These are phyloP conservation scores for Nomada goodeniana DNA, from an alignment of 2,888 invertebrate genomes.

Conservation along the genomic window DNA sequence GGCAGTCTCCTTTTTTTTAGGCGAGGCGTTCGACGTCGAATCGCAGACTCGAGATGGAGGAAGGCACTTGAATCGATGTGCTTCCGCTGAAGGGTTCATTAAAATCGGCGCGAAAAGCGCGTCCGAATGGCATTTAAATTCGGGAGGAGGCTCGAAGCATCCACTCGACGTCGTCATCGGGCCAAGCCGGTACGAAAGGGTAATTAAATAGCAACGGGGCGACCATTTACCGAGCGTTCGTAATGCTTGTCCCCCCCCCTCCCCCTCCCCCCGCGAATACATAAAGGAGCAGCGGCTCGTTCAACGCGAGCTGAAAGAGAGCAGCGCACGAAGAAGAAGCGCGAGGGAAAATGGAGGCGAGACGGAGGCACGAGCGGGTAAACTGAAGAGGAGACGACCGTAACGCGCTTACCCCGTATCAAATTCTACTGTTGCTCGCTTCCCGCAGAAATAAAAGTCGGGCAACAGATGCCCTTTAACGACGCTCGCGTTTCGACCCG, in stretches of 20 bases:
- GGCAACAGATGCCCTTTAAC: not conserved
- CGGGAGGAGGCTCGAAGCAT: constrained; percentile 14
- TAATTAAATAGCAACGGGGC: constrained; percentile 47
- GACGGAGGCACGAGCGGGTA: not conserved
- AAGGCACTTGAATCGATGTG: constrained; percentile 12
- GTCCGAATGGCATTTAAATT: constrained; percentile 42
- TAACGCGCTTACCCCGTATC: not conserved
- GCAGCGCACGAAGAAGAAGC: not conserved
- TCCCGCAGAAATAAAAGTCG: not conserved
- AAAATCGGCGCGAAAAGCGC: constrained; percentile 26
- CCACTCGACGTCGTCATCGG: constrained; percentile 36
- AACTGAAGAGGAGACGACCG: not conserved
- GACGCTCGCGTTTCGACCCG: not conserved
- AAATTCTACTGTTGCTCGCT: not conserved
- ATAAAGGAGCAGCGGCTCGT: constrained; percentile 39
- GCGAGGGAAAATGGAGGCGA: not conserved
- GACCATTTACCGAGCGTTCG: constrained; percentile 27
- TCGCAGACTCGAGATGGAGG: not conserved
- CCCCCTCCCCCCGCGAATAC: constrained; percentile 16
- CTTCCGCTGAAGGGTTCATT: constrained; percentile 3
- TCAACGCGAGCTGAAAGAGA: not conserved
- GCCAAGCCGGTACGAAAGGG: constrained; percentile 27
- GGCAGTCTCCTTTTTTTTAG: too few species aligned
- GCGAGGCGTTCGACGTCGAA: not conserved
- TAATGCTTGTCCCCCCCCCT: constrained; percentile 35